These are phyloP conservation scores for Meriones psammophilus DNA, from an alignment of 2,797 vertebrate species.

Conservation along the genomic window DNA sequence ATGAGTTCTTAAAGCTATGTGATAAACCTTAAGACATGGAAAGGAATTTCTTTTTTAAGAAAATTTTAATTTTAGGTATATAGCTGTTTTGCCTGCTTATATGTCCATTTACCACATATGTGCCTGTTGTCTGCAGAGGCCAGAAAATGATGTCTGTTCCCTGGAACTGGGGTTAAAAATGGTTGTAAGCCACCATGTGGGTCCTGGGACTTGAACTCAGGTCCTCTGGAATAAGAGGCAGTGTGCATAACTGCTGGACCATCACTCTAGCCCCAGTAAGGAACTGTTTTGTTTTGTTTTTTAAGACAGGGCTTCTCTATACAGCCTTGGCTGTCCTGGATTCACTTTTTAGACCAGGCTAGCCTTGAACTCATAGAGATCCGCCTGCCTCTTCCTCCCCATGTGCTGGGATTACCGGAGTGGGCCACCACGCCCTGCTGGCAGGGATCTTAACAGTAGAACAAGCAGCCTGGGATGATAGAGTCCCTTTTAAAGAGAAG, in stretches of 20 bases:
- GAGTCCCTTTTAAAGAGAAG: constrained; percentile 28
- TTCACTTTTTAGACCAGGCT: too few species aligned
- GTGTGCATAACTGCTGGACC: background rate
- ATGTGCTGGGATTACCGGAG: too few species aligned
- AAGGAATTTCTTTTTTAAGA: constrained; percentile 37
- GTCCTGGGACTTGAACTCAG: background rate
- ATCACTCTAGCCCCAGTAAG: background rate
- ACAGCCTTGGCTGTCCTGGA: too few species aligned
- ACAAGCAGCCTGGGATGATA: background rate
- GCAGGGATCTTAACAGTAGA: background rate
- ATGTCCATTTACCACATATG: background rate
- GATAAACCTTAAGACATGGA: background rate
- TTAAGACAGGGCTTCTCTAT: too few species aligned
- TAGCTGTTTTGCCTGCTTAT: background rate
- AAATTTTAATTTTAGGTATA: background rate
- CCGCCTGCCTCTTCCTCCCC: too few species aligned
- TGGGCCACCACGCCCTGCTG: too few species aligned
- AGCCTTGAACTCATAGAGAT: too few species aligned
- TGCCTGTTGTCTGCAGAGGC: background rate
- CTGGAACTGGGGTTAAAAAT: background rate
- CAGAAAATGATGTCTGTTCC: background rate
- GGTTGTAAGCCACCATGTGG: background rate
- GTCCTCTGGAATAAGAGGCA: background rate
- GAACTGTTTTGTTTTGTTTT: background rate
- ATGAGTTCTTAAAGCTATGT: constrained; percentile 47